These are phyloP conservation scores for Andrena praecox DNA, from an alignment of 2,888 invertebrate species.

Conservation along the genomic window DNA sequence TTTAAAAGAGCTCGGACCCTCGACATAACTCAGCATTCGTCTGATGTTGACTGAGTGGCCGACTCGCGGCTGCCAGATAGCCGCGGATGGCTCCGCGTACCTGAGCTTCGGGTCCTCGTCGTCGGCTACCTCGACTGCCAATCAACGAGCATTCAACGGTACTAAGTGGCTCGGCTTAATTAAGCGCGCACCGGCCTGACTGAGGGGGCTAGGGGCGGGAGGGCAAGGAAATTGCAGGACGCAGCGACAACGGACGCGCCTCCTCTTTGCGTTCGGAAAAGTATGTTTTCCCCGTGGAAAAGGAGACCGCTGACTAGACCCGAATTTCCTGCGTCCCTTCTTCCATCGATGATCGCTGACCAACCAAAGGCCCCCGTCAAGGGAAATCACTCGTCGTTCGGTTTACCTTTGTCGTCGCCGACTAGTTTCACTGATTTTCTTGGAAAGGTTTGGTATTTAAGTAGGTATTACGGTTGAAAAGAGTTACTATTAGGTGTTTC, in stretches of 20 bases:
- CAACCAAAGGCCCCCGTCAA: slow-evolving; percentile 8
- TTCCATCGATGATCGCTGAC: not conserved
- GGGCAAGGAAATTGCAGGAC: slow-evolving; percentile 49
- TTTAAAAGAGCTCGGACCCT: slow-evolving; percentile 80
- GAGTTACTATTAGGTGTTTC: not conserved
- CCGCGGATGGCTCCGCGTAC: slow-evolving; percentile 69
- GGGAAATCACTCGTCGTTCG: slow-evolving; percentile 35
- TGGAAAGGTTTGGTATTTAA: not conserved
- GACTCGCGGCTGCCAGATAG: slow-evolving; percentile 70
- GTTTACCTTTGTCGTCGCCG: slow-evolving; percentile 25
- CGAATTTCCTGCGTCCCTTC: not conserved
- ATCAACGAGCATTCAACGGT: slow-evolving; percentile 80
- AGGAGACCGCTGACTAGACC: slow-evolving; percentile 22
- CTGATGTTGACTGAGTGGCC: slow-evolving; percentile 80
- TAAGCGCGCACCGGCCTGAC: slow-evolving; percentile 71
- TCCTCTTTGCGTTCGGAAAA: slow-evolving; percentile 59
- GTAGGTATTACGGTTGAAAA: not conserved
- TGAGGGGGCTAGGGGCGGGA: slow-evolving; percentile 15
- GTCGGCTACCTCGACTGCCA: slow-evolving; percentile 76
- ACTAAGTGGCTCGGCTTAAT: slow-evolving; percentile 80
- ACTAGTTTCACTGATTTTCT: not conserved
- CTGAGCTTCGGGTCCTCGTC: slow-evolving; percentile 62
- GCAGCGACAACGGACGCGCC: slow-evolving; percentile 37
- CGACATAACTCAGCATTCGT: slow-evolving; percentile 80
- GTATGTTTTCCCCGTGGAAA: slow-evolving; percentile 45